phyloP scores from a whole-genome alignment of 2,113 vertebrate species.

The Campylomormyrus numenius region DNA sequence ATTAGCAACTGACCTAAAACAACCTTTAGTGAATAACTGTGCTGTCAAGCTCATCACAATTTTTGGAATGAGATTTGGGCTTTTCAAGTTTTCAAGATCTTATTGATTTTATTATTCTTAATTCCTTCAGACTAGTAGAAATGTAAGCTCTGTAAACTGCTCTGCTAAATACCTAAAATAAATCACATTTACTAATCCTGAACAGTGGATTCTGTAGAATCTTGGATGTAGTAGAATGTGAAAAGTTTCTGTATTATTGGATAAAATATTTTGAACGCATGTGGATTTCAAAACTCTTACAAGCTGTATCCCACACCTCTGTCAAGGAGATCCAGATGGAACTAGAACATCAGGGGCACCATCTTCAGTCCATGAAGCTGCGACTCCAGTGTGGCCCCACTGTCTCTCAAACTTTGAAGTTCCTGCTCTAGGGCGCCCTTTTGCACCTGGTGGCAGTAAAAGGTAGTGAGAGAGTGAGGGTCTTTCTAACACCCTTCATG shows the following conservation, averaged over 20 bases:
- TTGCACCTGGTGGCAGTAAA: conserved; percentile 21
- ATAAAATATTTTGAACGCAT: neutral
- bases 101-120: neutral
- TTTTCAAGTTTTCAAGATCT: neutral
- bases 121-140: neutral
- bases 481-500: neutral
- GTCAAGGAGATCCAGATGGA: conserved; percentile 21
- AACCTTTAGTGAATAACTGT: neutral
- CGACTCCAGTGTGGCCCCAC: conserved; percentile 22
- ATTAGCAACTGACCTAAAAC: neutral
- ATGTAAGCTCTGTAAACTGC: neutral
- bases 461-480: neutral
- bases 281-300: neutral
- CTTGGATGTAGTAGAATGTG: neutral
- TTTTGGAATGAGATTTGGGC: neutral
- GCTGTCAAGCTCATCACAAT: neutral
- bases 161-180: neutral
- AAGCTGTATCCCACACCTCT: neutral
- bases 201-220: neutral
- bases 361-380: conserved; percentile 23
- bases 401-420: conserved; percentile 13
- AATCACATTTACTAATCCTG: neutral
- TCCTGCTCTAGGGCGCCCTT: conserved; percentile 29
- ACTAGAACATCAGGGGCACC: conserved; percentile 19
- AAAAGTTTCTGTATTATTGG: neutral